Percentiles rank a stretch among this genome's conserved stretches.
Conservation (phyloP, 2,113 vertebrate species). For the Oncorhynchus gorbuscha region DNA sequence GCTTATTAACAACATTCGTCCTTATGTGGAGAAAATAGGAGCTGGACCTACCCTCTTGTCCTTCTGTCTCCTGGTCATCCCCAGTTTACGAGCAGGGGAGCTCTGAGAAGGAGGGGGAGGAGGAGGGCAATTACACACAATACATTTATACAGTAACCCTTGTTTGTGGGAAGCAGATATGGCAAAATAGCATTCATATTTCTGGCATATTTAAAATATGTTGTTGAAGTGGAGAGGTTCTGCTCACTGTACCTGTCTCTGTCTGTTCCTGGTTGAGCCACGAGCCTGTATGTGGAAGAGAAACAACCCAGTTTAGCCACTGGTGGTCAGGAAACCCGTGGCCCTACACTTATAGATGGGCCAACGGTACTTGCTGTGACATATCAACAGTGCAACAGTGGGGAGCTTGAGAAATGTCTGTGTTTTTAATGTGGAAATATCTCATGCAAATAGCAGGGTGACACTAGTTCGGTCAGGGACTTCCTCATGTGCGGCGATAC, state of each 20-base stretch:
- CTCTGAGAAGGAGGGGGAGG: constrained; percentile 36
- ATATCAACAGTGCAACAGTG: not conserved
- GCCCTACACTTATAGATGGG: not conserved
- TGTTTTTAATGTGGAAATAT: not conserved
- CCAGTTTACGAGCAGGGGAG: constrained; percentile 67
- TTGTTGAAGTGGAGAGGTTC: too few relatives aligned
- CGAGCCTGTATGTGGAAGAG: constrained; percentile 31
- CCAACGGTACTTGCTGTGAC: not conserved
- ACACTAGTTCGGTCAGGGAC: constrained; percentile 30
- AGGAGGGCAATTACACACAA: not conserved
- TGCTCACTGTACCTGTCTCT: constrained; percentile 6
- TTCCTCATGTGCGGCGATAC: constrained; percentile 57
- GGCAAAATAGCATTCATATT: too few relatives aligned
- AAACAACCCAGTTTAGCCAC: too few relatives aligned
- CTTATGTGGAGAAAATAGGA: not conserved
- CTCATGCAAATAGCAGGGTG: not conserved
- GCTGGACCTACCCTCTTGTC: constrained; percentile 60
- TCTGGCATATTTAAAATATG: too few relatives aligned
- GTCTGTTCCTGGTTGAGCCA: constrained; percentile 29
- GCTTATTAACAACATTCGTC: not conserved
- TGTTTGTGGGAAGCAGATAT: not conserved
- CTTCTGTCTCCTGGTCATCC: constrained; percentile 60
- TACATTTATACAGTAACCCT: not conserved
- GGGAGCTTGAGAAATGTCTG: not conserved
- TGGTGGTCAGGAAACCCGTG: too few relatives aligned